Percentiles rank a stretch among this genome's conserved stretches.
Evolutionary conservation across 1,140 invertebrate genomes (phyloP).

Genomic region (Drosophila suzukii): DNA sequence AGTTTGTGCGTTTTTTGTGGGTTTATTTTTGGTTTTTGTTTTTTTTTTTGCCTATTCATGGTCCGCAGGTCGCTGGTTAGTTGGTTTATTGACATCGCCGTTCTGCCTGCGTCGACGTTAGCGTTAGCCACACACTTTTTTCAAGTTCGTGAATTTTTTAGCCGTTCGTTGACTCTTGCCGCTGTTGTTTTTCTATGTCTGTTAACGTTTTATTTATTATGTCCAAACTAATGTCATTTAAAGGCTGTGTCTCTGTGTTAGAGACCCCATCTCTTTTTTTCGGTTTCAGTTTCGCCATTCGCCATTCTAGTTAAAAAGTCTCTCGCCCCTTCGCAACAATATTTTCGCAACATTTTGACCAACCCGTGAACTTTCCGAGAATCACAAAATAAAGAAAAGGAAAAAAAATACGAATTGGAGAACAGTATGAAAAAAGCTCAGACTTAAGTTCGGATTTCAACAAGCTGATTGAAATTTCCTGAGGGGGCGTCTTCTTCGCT

Average conservation of each 20-base stretch:
- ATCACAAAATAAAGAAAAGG: neutral
- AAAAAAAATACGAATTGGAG: conserved; percentile 10
- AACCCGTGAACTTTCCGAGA: conserved; percentile 28
- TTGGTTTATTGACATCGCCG: conserved; percentile 79
- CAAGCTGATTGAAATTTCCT: conserved; percentile 71
- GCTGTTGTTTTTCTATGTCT: conserved; percentile 47
- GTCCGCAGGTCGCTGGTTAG: conserved; percentile 70
- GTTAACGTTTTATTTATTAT: conserved; percentile 62
- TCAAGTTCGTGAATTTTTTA: conserved; percentile 82
- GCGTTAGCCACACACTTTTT: conserved; percentile 57
- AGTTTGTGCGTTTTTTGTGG: conserved; percentile 27
- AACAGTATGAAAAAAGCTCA: conserved; percentile 9
- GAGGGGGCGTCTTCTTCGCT: conserved; percentile 36
- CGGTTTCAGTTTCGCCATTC: conserved; percentile 26
- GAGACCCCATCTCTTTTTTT: conserved; percentile 26
- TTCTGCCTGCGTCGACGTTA: conserved; percentile 38
- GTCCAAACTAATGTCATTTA: conserved; percentile 75
- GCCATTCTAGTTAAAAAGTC: conserved; percentile 25
- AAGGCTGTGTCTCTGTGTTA: conserved; percentile 24
- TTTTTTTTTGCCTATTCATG: conserved; percentile 58
- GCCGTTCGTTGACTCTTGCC: conserved; percentile 78
- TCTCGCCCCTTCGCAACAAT: conserved; percentile 23
- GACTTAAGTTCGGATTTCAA: conserved; percentile 43
- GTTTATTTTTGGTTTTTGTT: conserved; percentile 18
- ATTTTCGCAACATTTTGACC: conserved; percentile 44